phyloP scores from a whole-genome alignment of 2,113 vertebrate species.

The Protobothrops flavoviridis region DNA sequence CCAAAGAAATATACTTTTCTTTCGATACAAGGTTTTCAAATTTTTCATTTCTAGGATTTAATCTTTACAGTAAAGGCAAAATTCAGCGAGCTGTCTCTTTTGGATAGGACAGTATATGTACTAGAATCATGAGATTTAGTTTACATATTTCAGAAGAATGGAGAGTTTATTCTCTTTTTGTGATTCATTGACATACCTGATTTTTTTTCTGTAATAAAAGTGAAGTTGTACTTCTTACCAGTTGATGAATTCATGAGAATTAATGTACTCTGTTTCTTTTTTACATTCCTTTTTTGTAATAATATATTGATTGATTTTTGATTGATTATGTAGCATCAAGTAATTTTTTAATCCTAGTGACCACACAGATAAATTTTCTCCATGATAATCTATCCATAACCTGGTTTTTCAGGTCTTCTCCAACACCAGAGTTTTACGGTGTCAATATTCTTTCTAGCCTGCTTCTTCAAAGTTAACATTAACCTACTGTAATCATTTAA shows the following conservation, averaged over 20 bases:
- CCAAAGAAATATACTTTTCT: slow-evolving; percentile 13
- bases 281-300: background rate
- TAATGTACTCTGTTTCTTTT: background rate
- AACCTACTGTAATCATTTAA: background rate
- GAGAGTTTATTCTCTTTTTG: background rate
- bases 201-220: background rate
- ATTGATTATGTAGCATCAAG: background rate
- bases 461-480: background rate
- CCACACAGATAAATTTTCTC: background rate
- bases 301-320: background rate
- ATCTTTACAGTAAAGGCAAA: slow-evolving; percentile 40
- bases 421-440: background rate
- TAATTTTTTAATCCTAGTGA: background rate
- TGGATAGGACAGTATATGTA: background rate
- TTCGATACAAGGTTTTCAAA: slow-evolving; percentile 36
- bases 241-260: background rate
- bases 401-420: background rate
- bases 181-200: background rate
- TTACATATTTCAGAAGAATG: background rate
- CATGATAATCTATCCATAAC: background rate
- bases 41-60: slow-evolving; percentile 47
- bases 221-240: background rate
- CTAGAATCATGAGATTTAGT: background rate
- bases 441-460: background rate
- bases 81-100: slow-evolving; percentile 31